phyloP scores from a whole-genome alignment of 1,140 invertebrate genomes.

The Halesus radiatus region DNA sequence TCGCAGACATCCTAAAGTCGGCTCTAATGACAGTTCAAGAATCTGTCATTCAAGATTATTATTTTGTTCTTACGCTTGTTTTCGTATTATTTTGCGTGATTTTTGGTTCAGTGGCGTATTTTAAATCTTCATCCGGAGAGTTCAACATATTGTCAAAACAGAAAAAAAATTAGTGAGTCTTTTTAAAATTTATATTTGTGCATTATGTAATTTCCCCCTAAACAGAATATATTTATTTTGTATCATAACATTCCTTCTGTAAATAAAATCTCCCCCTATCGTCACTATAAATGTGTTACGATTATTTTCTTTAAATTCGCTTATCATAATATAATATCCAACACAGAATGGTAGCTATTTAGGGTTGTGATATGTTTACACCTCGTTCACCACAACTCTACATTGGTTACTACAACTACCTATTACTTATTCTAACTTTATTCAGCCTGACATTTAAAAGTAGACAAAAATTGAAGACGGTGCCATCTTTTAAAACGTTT shows the following conservation, averaged over 20 bases:
- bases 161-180: constrained; percentile 16
- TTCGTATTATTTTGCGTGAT: constrained; percentile 12
- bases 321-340: too few relatives aligned
- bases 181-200: constrained; percentile 7
- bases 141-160: not conserved
- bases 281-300: too few relatives aligned
- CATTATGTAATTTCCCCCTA: constrained; percentile 15
- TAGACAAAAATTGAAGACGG: too few relatives aligned
- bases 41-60: not conserved
- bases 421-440: too few relatives aligned
- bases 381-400: too few relatives aligned
- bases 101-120: not conserved
- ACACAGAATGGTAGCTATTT: too few relatives aligned
- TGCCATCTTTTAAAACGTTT: too few relatives aligned
- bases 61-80: not conserved
- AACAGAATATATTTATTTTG: not conserved
- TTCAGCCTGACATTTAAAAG: too few relatives aligned
- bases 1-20: constrained; percentile 34
- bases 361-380: too few relatives aligned
- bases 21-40: constrained; percentile 34
- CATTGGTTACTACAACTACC: too few relatives aligned
- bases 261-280: too few relatives aligned
- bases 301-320: too few relatives aligned
- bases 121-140: not conserved
- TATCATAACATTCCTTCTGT: not conserved